A percentile compares a stretch with the other conserved stretches of the same genome.
Evolutionary conservation across 2,797 vertebrate genomes (phyloP).

Genomic region (Melanogrammus aeglefinus): DNA sequence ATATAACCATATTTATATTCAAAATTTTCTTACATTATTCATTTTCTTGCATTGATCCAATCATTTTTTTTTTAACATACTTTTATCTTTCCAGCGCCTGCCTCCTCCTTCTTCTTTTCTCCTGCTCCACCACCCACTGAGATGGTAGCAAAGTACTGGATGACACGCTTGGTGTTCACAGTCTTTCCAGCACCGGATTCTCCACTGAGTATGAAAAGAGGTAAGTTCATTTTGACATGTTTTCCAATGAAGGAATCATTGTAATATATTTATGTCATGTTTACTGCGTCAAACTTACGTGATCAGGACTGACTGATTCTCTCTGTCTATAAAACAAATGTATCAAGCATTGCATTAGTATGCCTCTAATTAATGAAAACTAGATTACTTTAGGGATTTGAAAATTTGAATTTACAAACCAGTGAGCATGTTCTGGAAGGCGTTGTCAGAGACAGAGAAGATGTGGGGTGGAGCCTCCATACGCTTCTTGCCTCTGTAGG

Average conservation of each 20-base stretch:
- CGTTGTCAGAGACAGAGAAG: constrained; percentile 90
- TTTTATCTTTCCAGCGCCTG: neutral
- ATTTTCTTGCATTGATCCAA: neutral
- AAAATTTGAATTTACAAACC: constrained; percentile 40
- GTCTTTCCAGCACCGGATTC: constrained; percentile 7
- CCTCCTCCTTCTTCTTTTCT: neutral
- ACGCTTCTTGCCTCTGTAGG: constrained; percentile 87
- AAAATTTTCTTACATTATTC: neutral
- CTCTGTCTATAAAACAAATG: neutral
- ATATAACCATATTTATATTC: neutral
- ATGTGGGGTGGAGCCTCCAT: constrained; percentile 87
- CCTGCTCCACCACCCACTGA: neutral
- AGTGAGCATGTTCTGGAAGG: constrained; percentile 78
- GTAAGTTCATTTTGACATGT: neutral
- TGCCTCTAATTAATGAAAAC: neutral
- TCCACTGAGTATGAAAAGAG: neutral
- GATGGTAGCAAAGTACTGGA: constrained; percentile 3
- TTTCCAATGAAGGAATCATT: neutral
- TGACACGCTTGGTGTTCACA: constrained; percentile 6
- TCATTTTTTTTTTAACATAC: neutral
- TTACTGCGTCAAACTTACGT: neutral
- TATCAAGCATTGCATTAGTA: neutral
- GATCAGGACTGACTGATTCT: constrained; percentile 4
- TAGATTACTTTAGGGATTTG: neutral
- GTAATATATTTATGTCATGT: neutral